phyloP scores from a whole-genome alignment of 2,888 invertebrate genomes.

The Lacanobia oleracea region DNA sequence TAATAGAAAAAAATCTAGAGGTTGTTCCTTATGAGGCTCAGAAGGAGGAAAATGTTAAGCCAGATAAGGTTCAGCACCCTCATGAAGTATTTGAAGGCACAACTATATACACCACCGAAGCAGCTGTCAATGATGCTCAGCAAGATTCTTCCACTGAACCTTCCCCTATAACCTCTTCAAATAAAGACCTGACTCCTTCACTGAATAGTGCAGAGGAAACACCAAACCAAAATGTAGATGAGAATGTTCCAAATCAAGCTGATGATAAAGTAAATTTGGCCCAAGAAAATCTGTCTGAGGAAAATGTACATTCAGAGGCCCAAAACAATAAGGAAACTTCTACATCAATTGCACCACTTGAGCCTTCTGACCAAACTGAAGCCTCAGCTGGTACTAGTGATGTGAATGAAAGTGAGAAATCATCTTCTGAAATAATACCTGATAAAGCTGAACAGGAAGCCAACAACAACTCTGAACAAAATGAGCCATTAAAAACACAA shows the following conservation, averaged over 20 bases:
- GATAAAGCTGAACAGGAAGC: slow-evolving; percentile 9
- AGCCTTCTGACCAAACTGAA: slow-evolving; percentile 16
- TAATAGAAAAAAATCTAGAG: slow-evolving; percentile 82
- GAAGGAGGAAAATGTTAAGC: slow-evolving; percentile 73
- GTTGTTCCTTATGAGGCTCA: slow-evolving; percentile 75
- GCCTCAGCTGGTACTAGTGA: slow-evolving; percentile 4
- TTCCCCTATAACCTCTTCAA: slow-evolving; percentile 44
- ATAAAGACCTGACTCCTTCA: slow-evolving; percentile 63
- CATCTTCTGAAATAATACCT: slow-evolving; percentile 15
- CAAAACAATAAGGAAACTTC: slow-evolving; percentile 17
- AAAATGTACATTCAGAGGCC: slow-evolving; percentile 26
- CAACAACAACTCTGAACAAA: slow-evolving; percentile 10
- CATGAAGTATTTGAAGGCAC: slow-evolving; percentile 93
- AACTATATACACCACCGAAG: slow-evolving; percentile 87
- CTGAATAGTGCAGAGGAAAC: slow-evolving; percentile 54
- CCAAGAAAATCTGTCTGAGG: slow-evolving; percentile 25
- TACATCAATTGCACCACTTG: slow-evolving; percentile 1
- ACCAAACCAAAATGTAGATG: slow-evolving; percentile 40
- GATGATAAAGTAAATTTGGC: slow-evolving; percentile 24
- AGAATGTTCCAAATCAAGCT: slow-evolving; percentile 47
- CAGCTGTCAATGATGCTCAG: slow-evolving; percentile 59
- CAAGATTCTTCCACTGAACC: slow-evolving; percentile 65
- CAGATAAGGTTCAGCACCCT: slow-evolving; percentile 83
- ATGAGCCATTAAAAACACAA: slow-evolving; percentile 24
- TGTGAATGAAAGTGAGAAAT: slow-evolving; percentile 22